Percentiles rank a stretch among this genome's conserved stretches.
Evolutionary conservation across 2,113 vertebrate species (phyloP).

Genomic region (Spea multiplicata): DNA sequence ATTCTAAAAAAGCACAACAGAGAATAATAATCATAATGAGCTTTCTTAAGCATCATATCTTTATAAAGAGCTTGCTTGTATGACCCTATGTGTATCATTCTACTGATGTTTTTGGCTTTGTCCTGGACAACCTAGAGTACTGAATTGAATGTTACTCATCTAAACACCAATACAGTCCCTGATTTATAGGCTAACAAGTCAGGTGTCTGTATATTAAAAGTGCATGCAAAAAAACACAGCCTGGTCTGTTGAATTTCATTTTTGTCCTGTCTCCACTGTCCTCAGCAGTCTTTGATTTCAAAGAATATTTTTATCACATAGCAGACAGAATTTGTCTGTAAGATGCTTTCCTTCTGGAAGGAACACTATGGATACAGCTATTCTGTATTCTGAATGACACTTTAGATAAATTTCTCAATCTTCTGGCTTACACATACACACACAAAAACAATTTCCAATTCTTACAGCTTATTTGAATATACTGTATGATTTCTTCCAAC

Average conservation of each 20-base stretch:
- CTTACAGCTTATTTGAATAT: too few species aligned
- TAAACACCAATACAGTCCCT: not conserved
- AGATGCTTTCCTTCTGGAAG: not conserved
- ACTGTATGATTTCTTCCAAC: too few species aligned
- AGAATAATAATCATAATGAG: too few species aligned
- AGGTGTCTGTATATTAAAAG: constrained; percentile 9
- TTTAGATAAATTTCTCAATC: too few species aligned
- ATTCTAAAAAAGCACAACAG: too few species aligned
- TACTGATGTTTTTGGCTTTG: not conserved
- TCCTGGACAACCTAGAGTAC: not conserved
- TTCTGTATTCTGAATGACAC: too few species aligned
- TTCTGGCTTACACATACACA: too few species aligned
- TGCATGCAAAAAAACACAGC: constrained; percentile 2
- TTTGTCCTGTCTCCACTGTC: constrained; percentile 28
- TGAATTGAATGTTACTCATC: not conserved
- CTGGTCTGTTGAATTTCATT: constrained; percentile 11
- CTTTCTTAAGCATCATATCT: too few species aligned
- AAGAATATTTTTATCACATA: constrained; percentile 1
- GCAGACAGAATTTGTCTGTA: not conserved
- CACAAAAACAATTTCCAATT: too few species aligned
- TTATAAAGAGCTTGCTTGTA: too few species aligned
- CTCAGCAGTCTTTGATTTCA: not conserved
- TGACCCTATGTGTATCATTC: too few species aligned
- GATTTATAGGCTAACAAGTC: constrained; percentile 1
- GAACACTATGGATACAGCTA: too few species aligned